Percentiles rank a stretch among this genome's conserved stretches.
These are phyloP conservation scores for Escarpia spicata DNA, from an alignment of 2,888 invertebrate genomes.

Conservation along the genomic window DNA sequence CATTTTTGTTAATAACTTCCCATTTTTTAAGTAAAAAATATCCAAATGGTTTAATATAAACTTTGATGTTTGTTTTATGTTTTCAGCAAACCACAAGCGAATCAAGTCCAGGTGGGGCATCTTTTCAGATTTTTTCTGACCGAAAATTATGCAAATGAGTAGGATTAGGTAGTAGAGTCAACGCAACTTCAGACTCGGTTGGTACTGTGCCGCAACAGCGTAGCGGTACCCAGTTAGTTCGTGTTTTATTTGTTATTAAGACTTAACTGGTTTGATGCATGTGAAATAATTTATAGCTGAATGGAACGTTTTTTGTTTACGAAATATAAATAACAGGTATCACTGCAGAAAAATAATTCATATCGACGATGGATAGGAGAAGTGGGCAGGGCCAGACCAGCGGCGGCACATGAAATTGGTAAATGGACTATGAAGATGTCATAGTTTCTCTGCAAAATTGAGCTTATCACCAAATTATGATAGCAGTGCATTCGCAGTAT, in stretches of 20 bases:
- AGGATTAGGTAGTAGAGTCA: background rate
- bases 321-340: background rate
- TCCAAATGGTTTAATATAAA: background rate
- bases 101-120: conserved; percentile 40
- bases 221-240: background rate
- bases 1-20: conserved; percentile 11
- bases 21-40: conserved; percentile 19
- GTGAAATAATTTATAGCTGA: background rate
- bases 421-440: too few relatives aligned
- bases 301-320: background rate
- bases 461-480: background rate
- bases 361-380: background rate
- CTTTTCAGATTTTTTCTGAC: conserved; percentile 17
- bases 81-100: conserved; percentile 40
- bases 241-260: background rate
- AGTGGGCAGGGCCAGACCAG: background rate
- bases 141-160: background rate
- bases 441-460: background rate
- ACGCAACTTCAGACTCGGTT: background rate
- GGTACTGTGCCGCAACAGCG: background rate
- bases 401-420: background rate
- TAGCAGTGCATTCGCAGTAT: background rate
- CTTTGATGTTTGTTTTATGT: conserved; percentile 26
- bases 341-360: background rate
- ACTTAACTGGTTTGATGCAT: background rate